Conservation (phyloP, 92 coral and sea anemone genomes). For the Porites cylindrica region DNA sequence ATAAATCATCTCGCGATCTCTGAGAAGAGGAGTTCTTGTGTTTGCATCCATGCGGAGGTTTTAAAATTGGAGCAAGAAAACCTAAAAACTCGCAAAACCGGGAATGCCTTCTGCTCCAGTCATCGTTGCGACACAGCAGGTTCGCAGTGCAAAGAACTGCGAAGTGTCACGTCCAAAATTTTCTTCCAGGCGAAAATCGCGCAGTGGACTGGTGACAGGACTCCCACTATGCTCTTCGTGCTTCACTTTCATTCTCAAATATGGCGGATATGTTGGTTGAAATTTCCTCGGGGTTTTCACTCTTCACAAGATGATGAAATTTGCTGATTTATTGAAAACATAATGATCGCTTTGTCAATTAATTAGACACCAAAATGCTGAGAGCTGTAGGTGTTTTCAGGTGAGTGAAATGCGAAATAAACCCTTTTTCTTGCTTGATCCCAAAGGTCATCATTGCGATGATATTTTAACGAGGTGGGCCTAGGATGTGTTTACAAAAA, state of each 20-base stretch:
- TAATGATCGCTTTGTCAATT: neutral
- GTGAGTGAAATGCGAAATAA: conserved; percentile 51
- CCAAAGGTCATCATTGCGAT: neutral
- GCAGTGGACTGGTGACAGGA: conserved; percentile 6
- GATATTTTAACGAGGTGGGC: conserved; percentile 31
- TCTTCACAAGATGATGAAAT: conserved; percentile 17
- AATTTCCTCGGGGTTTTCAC: neutral
- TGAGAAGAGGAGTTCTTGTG: conserved; percentile 28
- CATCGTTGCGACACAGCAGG: no score
- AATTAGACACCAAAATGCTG: conserved; percentile 38
- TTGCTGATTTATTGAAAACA: neutral
- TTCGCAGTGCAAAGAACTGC: no score
- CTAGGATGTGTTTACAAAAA: neutral
- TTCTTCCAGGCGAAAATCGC: neutral
- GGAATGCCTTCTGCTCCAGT: neutral
- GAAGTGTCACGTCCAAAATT: neutral
- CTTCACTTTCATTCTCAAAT: conserved; percentile 25
- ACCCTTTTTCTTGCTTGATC: conserved; percentile 8
- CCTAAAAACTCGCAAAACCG: neutral
- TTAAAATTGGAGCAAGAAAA: neutral
- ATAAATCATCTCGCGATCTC: neutral
- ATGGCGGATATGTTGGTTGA: conserved; percentile 30
- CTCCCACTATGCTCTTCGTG: conserved; percentile 24
- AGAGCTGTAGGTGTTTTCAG: conserved; percentile 61
- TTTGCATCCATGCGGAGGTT: conserved; percentile 19